Base-by-base conservation (phyloP, 2,888 invertebrate genomes). In the Acronicta psi region DNA sequence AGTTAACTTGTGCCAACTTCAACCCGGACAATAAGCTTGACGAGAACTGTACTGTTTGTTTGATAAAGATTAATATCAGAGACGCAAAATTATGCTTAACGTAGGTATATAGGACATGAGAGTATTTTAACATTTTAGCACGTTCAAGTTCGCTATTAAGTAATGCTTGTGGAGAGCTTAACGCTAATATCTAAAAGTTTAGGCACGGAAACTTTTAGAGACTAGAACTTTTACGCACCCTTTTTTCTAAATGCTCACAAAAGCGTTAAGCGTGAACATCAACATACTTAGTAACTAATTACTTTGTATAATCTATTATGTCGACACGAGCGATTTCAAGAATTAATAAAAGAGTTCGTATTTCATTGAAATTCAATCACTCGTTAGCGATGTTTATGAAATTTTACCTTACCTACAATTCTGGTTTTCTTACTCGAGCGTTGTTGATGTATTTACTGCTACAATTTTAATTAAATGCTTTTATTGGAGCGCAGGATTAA, bases 391-490 rank as follows among this genome's bases (percentile, higher is more conserved):
- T 73, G 74, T 75, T 75, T 81, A 80, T 75, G 77, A 79, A 73
- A 75, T 70, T 70, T 69, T 49, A 73, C 58, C 64, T 79, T 57
- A n/a, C n/a, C n/a, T n/a, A 67, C 58, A 69, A 69, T 64, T 53
- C 68, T 59, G 69, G 64, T 67, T 77, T 34, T 69, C 73, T 68
- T 65, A 69, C 65, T 58, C 51, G 61, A 65, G 56, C 72, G 52
- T 54, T 75, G 78, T 75, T 80, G 77, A 77, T 80, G 68, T 82
- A 84, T 84, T 82, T 83, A 82, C 80, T 78, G 81, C 75, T 82
- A 81, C 77, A 76, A 83, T 86, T 89, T 91, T 90, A 90, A 90
- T 91, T 89, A 92, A 89, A 87, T 84, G 86, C 85, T 87, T 88
- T 89, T 88, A 90, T 89, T 85, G 81, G 82, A 82, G 81, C 81